Base-by-base conservation (phyloP, 2,113 vertebrate genomes). In the Galeopterus variegatus region DNA sequence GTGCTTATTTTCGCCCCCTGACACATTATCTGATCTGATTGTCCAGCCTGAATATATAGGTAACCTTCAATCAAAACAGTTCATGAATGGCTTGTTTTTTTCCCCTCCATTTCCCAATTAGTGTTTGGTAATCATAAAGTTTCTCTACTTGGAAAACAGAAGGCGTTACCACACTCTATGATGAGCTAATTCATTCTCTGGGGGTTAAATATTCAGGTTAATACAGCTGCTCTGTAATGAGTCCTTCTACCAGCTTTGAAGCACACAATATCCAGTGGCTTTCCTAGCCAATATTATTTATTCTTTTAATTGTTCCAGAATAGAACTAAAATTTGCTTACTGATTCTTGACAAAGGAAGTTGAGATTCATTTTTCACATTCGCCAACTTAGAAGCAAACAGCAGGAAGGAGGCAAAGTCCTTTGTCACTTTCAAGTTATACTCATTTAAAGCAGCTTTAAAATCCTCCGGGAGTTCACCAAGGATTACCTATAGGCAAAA, bases 331-430 rank as follows among this genome's bases (percentile, higher is more conserved):
- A 69, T 77, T 23, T 17, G 60, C 95, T 82, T 96, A 97, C 82
- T 67, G 17, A 19, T 93, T 95, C 94, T 70, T 89, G 86, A 96
- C 77, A 95, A 36, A 6, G 81, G 76, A 80, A 97, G 93, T 65
- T 26, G 8, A 6, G 82, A 79, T 95, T 96, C 81, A 56, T 95
- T n/a, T 84, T 60, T 84, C 87, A 48, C 76, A 58, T 90, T 90
- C 77, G 62, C 88, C 52, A 88, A 85, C 45, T 91, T 94, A 60
- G 94, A 95, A 88, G 33, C 31, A 80, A 92, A 93, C 90, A 92
- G 77, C 24, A 97, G 70, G 24, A 95, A 98, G 6, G 70, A 69
- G 48, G 73, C 92, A 97, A 98, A 98, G 41, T 70, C 88, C 48
- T 70, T 60, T 48, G 45, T 36, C 52, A 88, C 70, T 88, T 83